Conservation (phyloP, 2,797 vertebrate species). For the Dendrocincla fuliginosa region DNA sequence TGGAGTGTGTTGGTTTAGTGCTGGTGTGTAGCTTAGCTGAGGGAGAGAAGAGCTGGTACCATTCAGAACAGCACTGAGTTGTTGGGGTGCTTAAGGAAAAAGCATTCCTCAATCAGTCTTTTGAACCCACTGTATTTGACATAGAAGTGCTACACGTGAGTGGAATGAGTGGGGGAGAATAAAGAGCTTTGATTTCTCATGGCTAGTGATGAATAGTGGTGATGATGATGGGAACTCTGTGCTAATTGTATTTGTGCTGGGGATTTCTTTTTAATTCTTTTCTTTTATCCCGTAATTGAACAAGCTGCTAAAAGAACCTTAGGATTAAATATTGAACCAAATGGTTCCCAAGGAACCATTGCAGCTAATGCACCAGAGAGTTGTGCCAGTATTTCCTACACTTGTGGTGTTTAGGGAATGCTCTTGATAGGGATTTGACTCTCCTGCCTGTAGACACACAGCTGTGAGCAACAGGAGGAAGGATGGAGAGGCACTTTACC, state of each 20-base stretch:
- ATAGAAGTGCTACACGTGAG: neutral
- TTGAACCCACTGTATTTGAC: neutral
- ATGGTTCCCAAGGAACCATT: neutral
- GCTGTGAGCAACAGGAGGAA: neutral
- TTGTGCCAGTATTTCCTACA: neutral
- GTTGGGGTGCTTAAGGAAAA: neutral
- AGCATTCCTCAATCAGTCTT: neutral
- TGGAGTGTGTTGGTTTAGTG: neutral
- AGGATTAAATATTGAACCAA: conserved; percentile 22
- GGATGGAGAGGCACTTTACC: neutral
- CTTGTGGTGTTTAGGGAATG: neutral
- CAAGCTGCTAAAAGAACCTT: neutral
- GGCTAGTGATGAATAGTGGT: neutral
- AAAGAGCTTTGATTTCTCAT: neutral
- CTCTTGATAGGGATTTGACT: neutral
- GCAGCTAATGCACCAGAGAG: neutral
- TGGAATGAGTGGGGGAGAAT: neutral
- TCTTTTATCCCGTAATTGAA: neutral
- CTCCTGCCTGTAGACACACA: neutral
- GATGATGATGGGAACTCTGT: neutral
- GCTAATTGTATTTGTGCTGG: neutral
- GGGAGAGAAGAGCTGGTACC: neutral
- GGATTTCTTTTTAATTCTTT: neutral
- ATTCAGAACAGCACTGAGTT: neutral
- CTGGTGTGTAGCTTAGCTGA: neutral